Conservation (phyloP, 1,140 invertebrate genomes). For the Phthorimaea operculella region DNA sequence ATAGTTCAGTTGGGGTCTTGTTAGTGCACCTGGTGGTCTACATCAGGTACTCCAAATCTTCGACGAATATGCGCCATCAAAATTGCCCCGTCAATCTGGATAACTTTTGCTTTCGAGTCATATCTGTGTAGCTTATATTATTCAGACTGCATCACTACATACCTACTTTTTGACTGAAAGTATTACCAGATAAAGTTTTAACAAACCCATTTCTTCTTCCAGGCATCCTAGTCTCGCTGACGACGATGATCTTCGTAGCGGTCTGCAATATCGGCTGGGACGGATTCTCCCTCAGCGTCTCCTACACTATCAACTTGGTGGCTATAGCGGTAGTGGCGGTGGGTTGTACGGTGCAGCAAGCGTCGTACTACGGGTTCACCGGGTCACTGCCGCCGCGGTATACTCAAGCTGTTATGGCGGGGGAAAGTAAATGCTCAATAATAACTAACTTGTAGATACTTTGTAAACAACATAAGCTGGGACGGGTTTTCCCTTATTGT, state of each 20-base stretch:
- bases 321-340: slow-evolving; percentile 87
- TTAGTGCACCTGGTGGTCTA: too few relatives aligned
- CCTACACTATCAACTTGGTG: slow-evolving; percentile 84
- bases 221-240: slow-evolving; percentile 86
- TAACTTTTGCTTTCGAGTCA: too few relatives aligned
- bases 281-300: slow-evolving; percentile 74
- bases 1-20: too few relatives aligned
- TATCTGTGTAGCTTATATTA: too few relatives aligned
- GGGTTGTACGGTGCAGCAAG: slow-evolving; percentile 93
- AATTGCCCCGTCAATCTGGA: too few relatives aligned
- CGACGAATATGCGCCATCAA: too few relatives aligned
- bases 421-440: slow-evolving; percentile 80
- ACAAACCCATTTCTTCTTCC: slow-evolving; percentile 30
- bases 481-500: slow-evolving; percentile 77
- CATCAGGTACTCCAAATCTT: too few relatives aligned
- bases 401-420: slow-evolving; percentile 93
- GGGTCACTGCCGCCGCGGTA: slow-evolving; percentile 90
- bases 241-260: slow-evolving; percentile 84
- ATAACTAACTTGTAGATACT: too few relatives aligned
- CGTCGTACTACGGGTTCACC: slow-evolving; percentile 93
- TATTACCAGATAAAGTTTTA: too few relatives aligned
- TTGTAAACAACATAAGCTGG: slow-evolving; percentile 87
- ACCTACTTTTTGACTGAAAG: too few relatives aligned
- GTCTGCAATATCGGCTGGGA: slow-evolving; percentile 88
- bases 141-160: too few relatives aligned